Evolutionary conservation across 1,140 invertebrate species (phyloP).

Genomic region (Camponotus pennsylvanicus): DNA sequence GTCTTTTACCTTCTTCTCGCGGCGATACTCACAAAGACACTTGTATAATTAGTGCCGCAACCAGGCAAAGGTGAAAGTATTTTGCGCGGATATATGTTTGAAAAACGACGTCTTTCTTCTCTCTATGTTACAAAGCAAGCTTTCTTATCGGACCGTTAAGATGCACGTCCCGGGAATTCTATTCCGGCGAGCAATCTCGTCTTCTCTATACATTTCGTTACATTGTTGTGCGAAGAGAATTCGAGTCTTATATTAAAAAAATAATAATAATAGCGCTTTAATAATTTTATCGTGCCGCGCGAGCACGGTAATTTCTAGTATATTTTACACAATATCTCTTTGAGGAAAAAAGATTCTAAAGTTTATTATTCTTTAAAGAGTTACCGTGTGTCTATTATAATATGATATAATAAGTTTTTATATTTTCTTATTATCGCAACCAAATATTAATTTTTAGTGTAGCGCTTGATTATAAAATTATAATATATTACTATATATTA

Average conservation of each 20-base stretch:
- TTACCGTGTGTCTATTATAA: neutral
- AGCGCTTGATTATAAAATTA: neutral
- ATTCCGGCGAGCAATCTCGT: neutral
- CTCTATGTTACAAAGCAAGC: neutral
- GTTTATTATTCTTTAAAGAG: neutral
- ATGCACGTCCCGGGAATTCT: neutral
- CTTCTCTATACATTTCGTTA: neutral
- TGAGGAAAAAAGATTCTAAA: neutral
- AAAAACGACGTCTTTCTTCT: neutral
- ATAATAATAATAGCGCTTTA: neutral
- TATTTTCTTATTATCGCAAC: neutral
- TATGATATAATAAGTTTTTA: neutral
- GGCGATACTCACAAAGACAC: neutral
- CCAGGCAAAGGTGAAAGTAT: constrained; percentile 17
- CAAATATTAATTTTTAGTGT: neutral
- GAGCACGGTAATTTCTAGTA: too few species aligned
- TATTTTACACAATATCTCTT: neutral
- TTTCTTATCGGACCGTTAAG: constrained; percentile 2
- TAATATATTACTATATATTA: too few species aligned
- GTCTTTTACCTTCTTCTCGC: neutral
- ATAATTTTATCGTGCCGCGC: neutral
- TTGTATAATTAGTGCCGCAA: constrained; percentile 26
- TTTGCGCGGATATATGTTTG: constrained; percentile 4
- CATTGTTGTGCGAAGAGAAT: neutral
- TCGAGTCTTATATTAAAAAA: neutral